Evolutionary conservation across 1,140 invertebrate species (phyloP), one percentile per base, ranked within the genome.

Genomic region (Eciton burchellii): DNA sequence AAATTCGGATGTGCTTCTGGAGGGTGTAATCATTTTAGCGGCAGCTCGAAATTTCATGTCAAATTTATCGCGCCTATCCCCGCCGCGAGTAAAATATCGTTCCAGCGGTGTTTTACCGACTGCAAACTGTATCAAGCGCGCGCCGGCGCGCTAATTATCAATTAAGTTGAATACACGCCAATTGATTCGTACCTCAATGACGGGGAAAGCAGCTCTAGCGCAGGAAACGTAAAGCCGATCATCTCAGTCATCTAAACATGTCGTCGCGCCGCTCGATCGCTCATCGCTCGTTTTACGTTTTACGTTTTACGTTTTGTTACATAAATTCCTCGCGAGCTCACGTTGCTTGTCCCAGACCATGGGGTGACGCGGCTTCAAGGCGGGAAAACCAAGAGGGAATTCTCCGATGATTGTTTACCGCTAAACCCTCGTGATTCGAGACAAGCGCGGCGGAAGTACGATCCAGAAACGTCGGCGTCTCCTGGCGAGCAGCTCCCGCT

Each of bases 21-120:
- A 79, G 63, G 74, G 63, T 6, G 54, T 87, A 87, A 87, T 87
- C 85, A 68, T 84, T 87, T 87, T 81, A 86, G 43, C 57, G 86
- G 57, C 49, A 81, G 82, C 87, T 87, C 65, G 82, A 87, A 87
- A 87, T 87, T 87, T 83, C 84, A 71, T 73, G 84, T 60, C 60
- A 84, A 86, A 87, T 87, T 87, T 77, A 83, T 83, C 62, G 81
- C 62, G 72, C 43, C 62, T 19, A 11, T 24, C n/a, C 56, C 24
- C 49, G 16, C 41, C 60, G 45, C 62, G 54, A 66, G 60, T 66
- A 83, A 85, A 87, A 87, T 86, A 83, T 54, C 81, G 54, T 29
- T 77, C 59, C 52, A 45, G 45, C 52, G 49, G 54, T 41, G 62
- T 85, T 86, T 86, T 68, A 74, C 74, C 66, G 82, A 73, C 84